These are phyloP conservation scores for Entosphenus tridentatus DNA, from an alignment of 2,113 vertebrate genomes.

Conservation along the genomic window DNA sequence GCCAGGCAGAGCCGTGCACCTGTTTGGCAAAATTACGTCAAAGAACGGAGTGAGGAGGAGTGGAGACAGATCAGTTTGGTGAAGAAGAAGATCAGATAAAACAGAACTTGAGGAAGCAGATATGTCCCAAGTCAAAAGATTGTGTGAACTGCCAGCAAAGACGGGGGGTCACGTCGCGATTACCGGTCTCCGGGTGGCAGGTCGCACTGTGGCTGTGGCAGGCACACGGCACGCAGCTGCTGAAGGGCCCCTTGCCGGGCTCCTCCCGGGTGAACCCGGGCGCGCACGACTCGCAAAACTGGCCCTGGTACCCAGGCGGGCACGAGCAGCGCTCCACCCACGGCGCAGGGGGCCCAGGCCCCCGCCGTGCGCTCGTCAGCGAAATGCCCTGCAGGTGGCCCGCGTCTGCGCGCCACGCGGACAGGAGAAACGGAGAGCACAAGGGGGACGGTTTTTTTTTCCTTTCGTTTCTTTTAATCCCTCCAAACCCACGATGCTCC, in stretches of 20 bases:
- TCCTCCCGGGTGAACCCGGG: slow-evolving; percentile 44
- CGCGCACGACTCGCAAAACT: slow-evolving; percentile 65
- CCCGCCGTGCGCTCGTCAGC: slow-evolving; percentile 37
- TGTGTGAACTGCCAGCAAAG: too few species aligned
- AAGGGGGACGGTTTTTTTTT: not conserved
- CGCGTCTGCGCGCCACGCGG: slow-evolving; percentile 25
- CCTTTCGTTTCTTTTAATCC: too few species aligned
- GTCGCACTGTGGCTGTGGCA: slow-evolving; percentile 70
- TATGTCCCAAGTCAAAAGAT: too few species aligned
- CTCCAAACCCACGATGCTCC: too few species aligned
- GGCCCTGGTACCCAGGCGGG: slow-evolving; percentile 55
- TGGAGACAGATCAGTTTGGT: too few species aligned
- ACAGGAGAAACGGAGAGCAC: not conserved
- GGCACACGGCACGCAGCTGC: slow-evolving; percentile 51
- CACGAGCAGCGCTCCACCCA: slow-evolving; percentile 87
- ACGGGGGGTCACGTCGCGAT: slow-evolving; percentile 8
- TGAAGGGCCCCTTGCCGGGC: slow-evolving; percentile 39
- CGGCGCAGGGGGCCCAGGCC: slow-evolving; percentile 28
- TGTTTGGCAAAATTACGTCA: too few species aligned
- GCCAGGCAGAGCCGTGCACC: too few species aligned
- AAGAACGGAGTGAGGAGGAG: too few species aligned
- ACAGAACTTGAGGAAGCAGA: too few species aligned
- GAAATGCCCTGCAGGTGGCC: slow-evolving; percentile 62
- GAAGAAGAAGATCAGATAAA: too few species aligned
- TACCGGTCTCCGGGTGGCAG: slow-evolving; percentile 48